These are phyloP conservation scores for Rhimphoctona megacephalus DNA, from an alignment of 2,888 invertebrate genomes.

Conservation along the genomic window DNA sequence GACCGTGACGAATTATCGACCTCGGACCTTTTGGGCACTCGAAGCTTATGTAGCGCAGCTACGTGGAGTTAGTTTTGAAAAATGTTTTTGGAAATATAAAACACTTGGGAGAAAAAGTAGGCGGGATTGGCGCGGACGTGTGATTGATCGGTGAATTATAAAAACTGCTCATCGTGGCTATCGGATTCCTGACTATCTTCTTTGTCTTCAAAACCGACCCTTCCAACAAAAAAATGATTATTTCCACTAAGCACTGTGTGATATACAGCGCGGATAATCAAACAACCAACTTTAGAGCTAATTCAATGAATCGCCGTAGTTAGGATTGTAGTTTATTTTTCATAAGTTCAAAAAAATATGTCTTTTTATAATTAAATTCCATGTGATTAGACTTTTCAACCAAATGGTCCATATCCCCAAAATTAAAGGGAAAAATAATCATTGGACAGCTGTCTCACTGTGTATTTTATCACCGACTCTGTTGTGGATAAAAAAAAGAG, in stretches of 20 bases:
- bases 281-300: background rate
- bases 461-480: conserved; percentile 61
- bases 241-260: background rate
- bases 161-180: conserved; percentile 42
- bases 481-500: conserved; percentile 35
- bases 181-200: conserved; percentile 3
- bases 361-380: conserved; percentile 58
- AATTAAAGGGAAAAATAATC: conserved; percentile 76
- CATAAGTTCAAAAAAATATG: background rate
- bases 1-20: conserved; percentile 68
- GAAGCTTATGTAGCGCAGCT: conserved; percentile 8
- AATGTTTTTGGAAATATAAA: conserved; percentile 41
- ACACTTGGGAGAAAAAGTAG: conserved; percentile 35
- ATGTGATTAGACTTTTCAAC: conserved; percentile 68
- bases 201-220: background rate
- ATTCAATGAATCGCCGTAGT: background rate
- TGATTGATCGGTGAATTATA: conserved; percentile 65
- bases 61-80: conserved; percentile 51
- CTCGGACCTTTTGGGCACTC: conserved; percentile 45
- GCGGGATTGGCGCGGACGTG: conserved; percentile 41
- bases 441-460: conserved; percentile 75
- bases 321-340: background rate
- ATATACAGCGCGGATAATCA: background rate
- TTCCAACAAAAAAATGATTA: background rate
- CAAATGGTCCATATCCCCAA: conserved; percentile 78